A percentile compares a stretch with the other conserved stretches of the same genome.
These are phyloP conservation scores for Aptenodytes patagonicus DNA, from an alignment of 2,113 vertebrate genomes.

Conservation along the genomic window DNA sequence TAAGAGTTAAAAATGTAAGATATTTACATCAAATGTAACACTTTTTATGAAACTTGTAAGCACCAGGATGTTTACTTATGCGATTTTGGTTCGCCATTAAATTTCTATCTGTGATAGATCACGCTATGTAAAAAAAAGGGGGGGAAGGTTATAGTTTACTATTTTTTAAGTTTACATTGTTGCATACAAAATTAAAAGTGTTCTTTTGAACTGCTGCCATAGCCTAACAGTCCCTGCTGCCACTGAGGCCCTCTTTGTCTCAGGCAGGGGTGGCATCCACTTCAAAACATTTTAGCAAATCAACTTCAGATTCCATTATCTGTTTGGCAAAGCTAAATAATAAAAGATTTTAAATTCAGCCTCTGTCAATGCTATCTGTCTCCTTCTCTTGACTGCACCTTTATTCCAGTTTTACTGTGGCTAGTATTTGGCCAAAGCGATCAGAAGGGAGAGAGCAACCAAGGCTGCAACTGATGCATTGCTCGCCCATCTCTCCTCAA, in stretches of 20 bases:
- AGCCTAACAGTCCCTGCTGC: slow-evolving; percentile 70
- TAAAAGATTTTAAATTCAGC: slow-evolving; percentile 70
- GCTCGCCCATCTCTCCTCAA: background rate
- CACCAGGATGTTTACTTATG: slow-evolving; percentile 75
- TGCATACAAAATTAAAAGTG: slow-evolving; percentile 74
- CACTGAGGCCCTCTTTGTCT: slow-evolving; percentile 65
- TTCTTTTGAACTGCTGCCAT: slow-evolving; percentile 77
- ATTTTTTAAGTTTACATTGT: slow-evolving; percentile 85
- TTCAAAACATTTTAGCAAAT: slow-evolving; percentile 77
- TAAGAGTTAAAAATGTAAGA: slow-evolving; percentile 61
- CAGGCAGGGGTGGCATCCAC: slow-evolving; percentile 63
- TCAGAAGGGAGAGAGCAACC: background rate
- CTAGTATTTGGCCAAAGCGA: background rate
- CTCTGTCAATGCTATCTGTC: background rate
- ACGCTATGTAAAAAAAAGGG: slow-evolving; percentile 67
- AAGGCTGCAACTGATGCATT: background rate
- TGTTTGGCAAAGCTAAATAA: slow-evolving; percentile 78
- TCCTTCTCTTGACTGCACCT: background rate
- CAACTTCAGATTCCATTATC: slow-evolving; percentile 76
- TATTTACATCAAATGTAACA: slow-evolving; percentile 70
- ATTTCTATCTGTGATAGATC: slow-evolving; percentile 83
- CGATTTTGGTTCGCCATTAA: slow-evolving; percentile 77
- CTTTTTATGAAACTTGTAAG: slow-evolving; percentile 79
- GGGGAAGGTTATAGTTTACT: slow-evolving; percentile 76
- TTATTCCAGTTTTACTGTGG: background rate